Conservation (phyloP, 2,797 vertebrate genomes). For the Decapterus maruadsi region DNA sequence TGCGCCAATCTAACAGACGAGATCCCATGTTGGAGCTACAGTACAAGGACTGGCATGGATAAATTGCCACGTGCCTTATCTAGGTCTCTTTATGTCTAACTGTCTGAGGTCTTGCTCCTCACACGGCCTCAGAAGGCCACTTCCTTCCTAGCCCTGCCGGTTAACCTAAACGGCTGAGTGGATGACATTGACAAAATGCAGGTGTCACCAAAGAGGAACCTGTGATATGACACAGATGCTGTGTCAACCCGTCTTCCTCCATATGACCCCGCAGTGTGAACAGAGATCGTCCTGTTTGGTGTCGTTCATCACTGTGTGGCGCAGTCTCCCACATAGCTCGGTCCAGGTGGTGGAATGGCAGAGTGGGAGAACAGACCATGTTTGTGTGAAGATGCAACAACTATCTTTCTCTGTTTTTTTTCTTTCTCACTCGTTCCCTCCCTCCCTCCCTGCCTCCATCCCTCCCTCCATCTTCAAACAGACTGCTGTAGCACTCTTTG, state of each 20-base stretch:
- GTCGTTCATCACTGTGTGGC: constrained; percentile 75
- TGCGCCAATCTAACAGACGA: constrained; percentile 83
- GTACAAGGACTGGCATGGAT: constrained; percentile 78
- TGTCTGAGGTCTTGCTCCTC: constrained; percentile 71
- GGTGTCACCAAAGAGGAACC: constrained; percentile 77
- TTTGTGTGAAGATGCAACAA: constrained; percentile 87
- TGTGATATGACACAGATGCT: constrained; percentile 79
- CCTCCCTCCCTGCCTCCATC: constrained; percentile 16
- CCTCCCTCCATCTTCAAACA: constrained; percentile 64
- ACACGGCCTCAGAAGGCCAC: constrained; percentile 71
- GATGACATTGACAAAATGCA: constrained; percentile 84
- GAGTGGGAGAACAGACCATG: constrained; percentile 86
- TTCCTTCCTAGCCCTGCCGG: constrained; percentile 71
- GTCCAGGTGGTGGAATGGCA: constrained; percentile 85
- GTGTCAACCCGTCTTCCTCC: constrained; percentile 71
- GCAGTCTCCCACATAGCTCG: constrained; percentile 78
- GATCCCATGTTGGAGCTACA: constrained; percentile 82
- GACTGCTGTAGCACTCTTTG: constrained; percentile 74
- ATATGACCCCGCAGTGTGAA: constrained; percentile 76
- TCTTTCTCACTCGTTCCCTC: constrained; percentile 48
- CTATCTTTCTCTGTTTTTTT: constrained; percentile 77
- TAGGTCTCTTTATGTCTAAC: constrained; percentile 79
- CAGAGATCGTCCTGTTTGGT: constrained; percentile 78
- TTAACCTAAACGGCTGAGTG: constrained; percentile 79
- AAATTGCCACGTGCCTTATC: constrained; percentile 84